Percentiles rank a stretch among this genome's conserved stretches.
phyloP scores from a whole-genome alignment of 2,113 vertebrate species.

The Toxotes chatareus region DNA sequence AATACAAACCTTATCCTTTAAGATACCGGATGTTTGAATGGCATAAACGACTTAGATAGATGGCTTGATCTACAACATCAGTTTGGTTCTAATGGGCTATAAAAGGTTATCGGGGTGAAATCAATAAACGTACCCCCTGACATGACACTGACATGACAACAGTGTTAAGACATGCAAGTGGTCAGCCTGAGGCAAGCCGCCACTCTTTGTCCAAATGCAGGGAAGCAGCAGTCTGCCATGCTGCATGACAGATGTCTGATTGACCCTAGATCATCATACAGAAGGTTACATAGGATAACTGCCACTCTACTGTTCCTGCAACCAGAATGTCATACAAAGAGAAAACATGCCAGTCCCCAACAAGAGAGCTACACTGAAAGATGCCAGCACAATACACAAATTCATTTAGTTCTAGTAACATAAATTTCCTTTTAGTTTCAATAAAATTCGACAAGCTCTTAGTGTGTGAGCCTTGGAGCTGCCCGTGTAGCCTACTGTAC shows the following conservation, averaged over 20 bases:
- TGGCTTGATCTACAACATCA: conserved; percentile 12
- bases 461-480: not conserved
- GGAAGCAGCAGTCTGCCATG: not conserved
- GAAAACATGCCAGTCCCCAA: not conserved
- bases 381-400: not conserved
- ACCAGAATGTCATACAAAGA: not conserved
- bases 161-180: not conserved
- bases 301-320: conserved; percentile 4
- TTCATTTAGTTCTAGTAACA: not conserved
- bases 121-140: conserved; percentile 25
- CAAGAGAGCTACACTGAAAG: not conserved
- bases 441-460: conserved; percentile 11
- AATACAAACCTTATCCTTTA: not conserved
- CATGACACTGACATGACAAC: conserved; percentile 23
- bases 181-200: not conserved
- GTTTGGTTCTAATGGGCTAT: conserved; percentile 14
- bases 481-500: conserved; percentile 5
- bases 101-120: conserved; percentile 1
- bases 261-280: conserved; percentile 14
- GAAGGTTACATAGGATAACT: not conserved
- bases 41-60: not conserved
- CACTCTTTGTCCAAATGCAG: not conserved
- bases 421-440: not conserved
- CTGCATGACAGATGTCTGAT: not conserved
- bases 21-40: not conserved